These are phyloP conservation scores for Drosophila histrio DNA, from an alignment of 2,888 invertebrate genomes.

Conservation along the genomic window DNA sequence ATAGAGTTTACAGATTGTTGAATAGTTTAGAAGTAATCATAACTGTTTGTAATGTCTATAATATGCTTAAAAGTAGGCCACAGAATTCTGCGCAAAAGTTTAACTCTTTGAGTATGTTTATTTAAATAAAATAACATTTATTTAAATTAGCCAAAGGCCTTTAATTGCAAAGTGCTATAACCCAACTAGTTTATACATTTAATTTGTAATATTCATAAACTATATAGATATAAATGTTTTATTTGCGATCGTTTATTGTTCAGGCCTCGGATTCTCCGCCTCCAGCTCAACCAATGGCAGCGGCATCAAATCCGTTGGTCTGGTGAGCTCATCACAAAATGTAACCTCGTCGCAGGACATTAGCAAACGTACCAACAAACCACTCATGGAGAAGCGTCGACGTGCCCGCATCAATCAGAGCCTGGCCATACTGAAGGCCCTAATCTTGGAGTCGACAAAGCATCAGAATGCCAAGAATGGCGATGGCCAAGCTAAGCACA, in stretches of 20 bases:
- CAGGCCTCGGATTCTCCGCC: conserved; percentile 74
- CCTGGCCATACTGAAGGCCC: conserved; percentile 89
- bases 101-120: too few species aligned
- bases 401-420: conserved; percentile 91
- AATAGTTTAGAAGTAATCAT: too few species aligned
- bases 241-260: not conserved
- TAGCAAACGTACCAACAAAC: conserved; percentile 89
- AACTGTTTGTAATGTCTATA: too few species aligned
- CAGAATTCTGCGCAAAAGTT: too few species aligned
- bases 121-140: too few species aligned
- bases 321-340: conserved; percentile 83
- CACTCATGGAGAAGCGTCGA: conserved; percentile 91
- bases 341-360: conserved; percentile 83
- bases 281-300: conserved; percentile 72
- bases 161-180: too few species aligned
- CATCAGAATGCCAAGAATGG: conserved; percentile 82
- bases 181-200: too few species aligned
- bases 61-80: too few species aligned
- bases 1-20: too few species aligned
- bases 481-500: conserved; percentile 88
- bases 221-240: too few species aligned
- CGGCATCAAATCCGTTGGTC: conserved; percentile 79
- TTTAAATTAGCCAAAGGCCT: too few species aligned
- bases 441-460: conserved; percentile 89
- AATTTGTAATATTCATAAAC: not conserved